A percentile compares a stretch with the other conserved stretches of the same genome.
Conservation (phyloP, 2,797 vertebrate species). For the Serranus cabrilla region DNA sequence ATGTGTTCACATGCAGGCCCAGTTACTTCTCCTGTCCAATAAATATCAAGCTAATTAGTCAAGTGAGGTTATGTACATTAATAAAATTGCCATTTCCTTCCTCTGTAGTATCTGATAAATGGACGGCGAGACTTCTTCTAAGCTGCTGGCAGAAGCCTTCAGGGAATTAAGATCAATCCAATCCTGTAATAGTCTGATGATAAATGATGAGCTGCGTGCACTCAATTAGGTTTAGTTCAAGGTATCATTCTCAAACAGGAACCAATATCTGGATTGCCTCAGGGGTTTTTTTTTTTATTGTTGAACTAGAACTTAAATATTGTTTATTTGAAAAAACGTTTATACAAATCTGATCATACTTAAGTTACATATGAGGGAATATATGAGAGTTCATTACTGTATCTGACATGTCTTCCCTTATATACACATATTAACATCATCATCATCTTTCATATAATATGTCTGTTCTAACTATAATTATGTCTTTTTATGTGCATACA, state of each 20-base stretch:
- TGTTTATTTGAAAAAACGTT: no score
- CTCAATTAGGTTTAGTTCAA: constrained; percentile 36
- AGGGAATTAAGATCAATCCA: constrained; percentile 66
- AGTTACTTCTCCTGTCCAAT: constrained; percentile 1
- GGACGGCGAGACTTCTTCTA: constrained; percentile 1
- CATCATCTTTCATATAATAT: neutral
- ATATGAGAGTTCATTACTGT: neutral
- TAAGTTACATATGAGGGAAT: neutral
- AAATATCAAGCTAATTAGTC: constrained; percentile 45
- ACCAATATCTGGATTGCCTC: constrained; percentile 35
- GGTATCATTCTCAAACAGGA: constrained; percentile 22
- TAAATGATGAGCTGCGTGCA: constrained; percentile 55
- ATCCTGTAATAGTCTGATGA: constrained; percentile 65
- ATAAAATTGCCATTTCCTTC: constrained; percentile 35
- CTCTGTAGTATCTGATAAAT: constrained; percentile 35
- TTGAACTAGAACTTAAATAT: constrained; percentile 17
- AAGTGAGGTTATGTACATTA: constrained; percentile 40
- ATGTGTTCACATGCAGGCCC: neutral
- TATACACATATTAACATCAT: no score
- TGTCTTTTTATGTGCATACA: neutral
- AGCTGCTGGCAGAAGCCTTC: constrained; percentile 17
- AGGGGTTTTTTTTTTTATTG: neutral
- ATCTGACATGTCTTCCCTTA: no score
- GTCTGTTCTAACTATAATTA: neutral
- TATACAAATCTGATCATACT: no score